Conservation (phyloP, 2,797 vertebrate species). For the Rhinichthys osculus region DNA sequence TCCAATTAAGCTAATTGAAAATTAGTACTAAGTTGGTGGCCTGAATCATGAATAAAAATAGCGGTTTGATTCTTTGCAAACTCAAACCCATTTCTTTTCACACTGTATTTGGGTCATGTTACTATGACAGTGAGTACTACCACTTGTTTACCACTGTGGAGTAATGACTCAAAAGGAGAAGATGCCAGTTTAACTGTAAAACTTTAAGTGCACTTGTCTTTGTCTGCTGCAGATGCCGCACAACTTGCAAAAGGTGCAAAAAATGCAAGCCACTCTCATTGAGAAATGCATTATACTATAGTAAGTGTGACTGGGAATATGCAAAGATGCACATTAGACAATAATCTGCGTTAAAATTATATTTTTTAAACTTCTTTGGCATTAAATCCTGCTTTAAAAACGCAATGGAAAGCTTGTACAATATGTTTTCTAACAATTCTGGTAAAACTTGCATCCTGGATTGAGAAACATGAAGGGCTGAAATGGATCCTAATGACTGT, state of each 20-base stretch:
- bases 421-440: not conserved
- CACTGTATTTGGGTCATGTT: not conserved
- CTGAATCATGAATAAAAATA: not conserved
- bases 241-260: not conserved
- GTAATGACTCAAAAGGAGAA: slow-evolving; percentile 5
- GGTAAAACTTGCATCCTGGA: not conserved
- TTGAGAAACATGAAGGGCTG: not conserved
- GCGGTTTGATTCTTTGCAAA: slow-evolving; percentile 2
- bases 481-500: not conserved
- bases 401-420: not conserved
- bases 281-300: not conserved
- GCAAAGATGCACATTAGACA: not conserved
- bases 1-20: not conserved
- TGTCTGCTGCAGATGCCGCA: not conserved
- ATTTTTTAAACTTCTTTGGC: not conserved
- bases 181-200: not conserved
- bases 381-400: not conserved
- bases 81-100: not conserved
- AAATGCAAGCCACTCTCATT: not conserved
- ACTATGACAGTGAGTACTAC: not conserved
- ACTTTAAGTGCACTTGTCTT: not conserved
- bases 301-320: not conserved
- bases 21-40: not conserved
- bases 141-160: not conserved
- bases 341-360: not conserved